A percentile compares a stretch with the other conserved stretches of the same genome.
These are phyloP conservation scores for Dysidea cf. avara DNA, from an alignment of 37 sponge, comb jelly and placozoan genomes.

Conservation along the genomic window DNA sequence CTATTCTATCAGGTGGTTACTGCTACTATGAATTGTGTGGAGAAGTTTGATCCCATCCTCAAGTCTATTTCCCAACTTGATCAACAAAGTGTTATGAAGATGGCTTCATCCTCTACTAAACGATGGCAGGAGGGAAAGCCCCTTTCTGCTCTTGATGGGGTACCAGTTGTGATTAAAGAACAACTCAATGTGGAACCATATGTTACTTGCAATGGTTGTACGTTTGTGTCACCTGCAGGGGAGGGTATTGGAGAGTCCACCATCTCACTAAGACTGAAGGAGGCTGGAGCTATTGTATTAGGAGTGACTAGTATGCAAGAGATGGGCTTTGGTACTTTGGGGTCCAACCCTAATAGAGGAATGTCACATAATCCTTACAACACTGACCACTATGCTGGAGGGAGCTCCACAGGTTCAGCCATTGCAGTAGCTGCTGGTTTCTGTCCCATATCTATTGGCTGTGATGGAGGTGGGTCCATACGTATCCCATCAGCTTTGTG, in stretches of 20 bases:
- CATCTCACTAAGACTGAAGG: slow-evolving; percentile 55
- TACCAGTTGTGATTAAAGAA: slow-evolving; percentile 87
- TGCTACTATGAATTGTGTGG: no score
- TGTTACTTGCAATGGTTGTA: slow-evolving; percentile 42
- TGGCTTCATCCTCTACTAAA: slow-evolving; percentile 75
- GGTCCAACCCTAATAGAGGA: slow-evolving; percentile 80
- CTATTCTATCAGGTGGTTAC: no score
- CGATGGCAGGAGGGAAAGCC: slow-evolving; percentile 72
- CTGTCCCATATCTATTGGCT: slow-evolving; percentile 80
- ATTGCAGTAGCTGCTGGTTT: slow-evolving; percentile 86
- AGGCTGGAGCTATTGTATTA: slow-evolving; percentile 81
- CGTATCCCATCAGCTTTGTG: slow-evolving; percentile 85
- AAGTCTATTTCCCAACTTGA: no score
- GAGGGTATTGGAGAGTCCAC: slow-evolving; percentile 40
- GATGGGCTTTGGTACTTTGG: slow-evolving; percentile 85
- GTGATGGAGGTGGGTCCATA: slow-evolving; percentile 94
- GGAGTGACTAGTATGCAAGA: slow-evolving; percentile 93
- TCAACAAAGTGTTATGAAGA: slow-evolving; percentile 60
- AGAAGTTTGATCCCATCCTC: no score
- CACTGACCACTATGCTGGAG: slow-evolving; percentile 72
- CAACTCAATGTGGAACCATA: slow-evolving; percentile 68
- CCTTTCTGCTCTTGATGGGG: slow-evolving; percentile 82
- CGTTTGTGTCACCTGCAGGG: slow-evolving; percentile 18
- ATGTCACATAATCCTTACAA: slow-evolving; percentile 92
- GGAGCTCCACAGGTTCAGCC: slow-evolving; percentile 88